Evolutionary conservation across 2,888 invertebrate species (phyloP).

Genomic region (Sycophila texana): DNA sequence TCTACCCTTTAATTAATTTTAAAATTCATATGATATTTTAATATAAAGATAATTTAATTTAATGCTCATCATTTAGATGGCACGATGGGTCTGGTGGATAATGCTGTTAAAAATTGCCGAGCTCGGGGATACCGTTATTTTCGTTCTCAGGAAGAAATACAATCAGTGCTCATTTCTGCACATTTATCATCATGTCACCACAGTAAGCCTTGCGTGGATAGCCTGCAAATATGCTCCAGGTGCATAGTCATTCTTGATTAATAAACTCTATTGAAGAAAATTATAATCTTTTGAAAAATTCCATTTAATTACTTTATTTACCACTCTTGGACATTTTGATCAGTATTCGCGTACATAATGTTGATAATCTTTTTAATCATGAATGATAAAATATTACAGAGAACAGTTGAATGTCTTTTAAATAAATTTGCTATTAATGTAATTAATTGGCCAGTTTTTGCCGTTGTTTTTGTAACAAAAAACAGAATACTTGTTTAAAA

Average conservation of each 20-base stretch:
- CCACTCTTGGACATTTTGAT: no score
- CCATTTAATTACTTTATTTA: not conserved
- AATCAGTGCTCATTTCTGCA: constrained; percentile 85
- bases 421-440: no score
- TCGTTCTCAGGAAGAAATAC: constrained; percentile 83
- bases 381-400: not conserved
- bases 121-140: constrained; percentile 83
- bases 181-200: constrained; percentile 84
- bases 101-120: constrained; percentile 82
- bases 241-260: constrained; percentile 68
- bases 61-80: constrained; percentile 65
- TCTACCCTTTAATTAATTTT: no score
- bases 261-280: constrained; percentile 20
- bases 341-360: no score
- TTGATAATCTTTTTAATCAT: no score
- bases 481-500: not conserved
- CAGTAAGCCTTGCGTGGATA: constrained; percentile 80
- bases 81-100: constrained; percentile 80
- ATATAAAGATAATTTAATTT: constrained; percentile 1
- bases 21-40: not conserved
- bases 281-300: constrained; percentile 2
- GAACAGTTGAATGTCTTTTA: no score
- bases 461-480: not conserved
- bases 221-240: constrained; percentile 82
- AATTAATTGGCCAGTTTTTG: not conserved